Base-by-base conservation (phyloP, 92 coral and sea anemone genomes). In the Zoanthus sansibaricus region DNA sequence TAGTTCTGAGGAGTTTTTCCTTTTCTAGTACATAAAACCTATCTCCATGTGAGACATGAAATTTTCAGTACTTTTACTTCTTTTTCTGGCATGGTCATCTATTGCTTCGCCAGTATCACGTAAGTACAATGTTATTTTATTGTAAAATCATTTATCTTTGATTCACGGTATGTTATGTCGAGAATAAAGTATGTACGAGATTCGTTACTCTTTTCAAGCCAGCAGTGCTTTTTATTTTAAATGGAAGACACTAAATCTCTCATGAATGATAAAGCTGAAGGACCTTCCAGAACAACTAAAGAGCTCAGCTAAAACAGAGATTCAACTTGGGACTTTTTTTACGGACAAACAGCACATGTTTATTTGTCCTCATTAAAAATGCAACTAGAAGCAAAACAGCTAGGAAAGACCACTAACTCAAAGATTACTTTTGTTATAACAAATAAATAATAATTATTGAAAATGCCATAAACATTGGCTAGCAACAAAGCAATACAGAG, bases 91-190 rank as follows among this genome's bases (percentile, higher is more conserved):
- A 67, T 95, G 98, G 92, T 90, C 94, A 2, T 86, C 96, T 21
- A 92, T 91, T 86, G 98, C 98, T 62, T 91, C 96, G 77, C 98
- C 98, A 56, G 88, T 95, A 68, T 72, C 92, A 87, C 86, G 98
- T 95, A 91, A 93, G 98, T 95, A 71, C 61, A 82, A 77, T 46
- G 56, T 9, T 52, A 68, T 72, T 32, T 14, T 47, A 21, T 70
- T 55, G 47, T 64, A 68, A 66, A 18, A 46, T 64, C 72, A 11
- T 64, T 79, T 69, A 80, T 64, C 85, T 66, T 80, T 80, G 85
- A 46, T 80, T 79, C 75, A 47, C 67, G 47, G 75, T 55, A 64
- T 80, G 85, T 44, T 15, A 75, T 80, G 45, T 47, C 75, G 61
- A 18, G 51, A 11, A 15, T 64, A 31, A n/a, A 80, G 46, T n/a